Conservation (phyloP, 2,888 invertebrate species). For the Eurois occulta region DNA sequence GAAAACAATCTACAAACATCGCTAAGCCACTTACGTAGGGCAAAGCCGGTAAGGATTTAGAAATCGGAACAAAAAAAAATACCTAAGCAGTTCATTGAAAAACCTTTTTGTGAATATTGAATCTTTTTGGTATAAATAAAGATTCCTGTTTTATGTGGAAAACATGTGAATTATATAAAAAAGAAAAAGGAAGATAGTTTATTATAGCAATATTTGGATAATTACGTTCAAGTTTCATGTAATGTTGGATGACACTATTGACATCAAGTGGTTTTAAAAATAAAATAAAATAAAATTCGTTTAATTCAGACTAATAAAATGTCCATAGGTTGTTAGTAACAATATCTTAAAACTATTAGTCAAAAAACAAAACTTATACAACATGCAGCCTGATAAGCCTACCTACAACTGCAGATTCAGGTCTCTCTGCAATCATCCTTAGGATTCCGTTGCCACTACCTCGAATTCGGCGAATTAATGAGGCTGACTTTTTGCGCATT, state of each 20-base stretch:
- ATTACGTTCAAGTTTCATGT: background rate
- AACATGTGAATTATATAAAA: background rate
- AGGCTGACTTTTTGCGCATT: too few species aligned
- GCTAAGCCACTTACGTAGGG: constrained; percentile 46
- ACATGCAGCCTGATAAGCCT: too few species aligned
- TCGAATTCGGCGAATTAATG: too few species aligned
- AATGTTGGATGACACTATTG: background rate
- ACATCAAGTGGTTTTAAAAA: background rate
- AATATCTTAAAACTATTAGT: too few species aligned
- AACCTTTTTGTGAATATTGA: constrained; percentile 2
- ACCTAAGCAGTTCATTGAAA: constrained; percentile 21
- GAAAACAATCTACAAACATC: constrained; percentile 59
- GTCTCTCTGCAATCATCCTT: too few species aligned
- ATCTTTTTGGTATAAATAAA: constrained; percentile 3
- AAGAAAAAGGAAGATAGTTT: background rate
- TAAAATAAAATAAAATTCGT: too few species aligned
- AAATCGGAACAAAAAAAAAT: constrained; percentile 33
- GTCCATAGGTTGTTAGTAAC: too few species aligned
- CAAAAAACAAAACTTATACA: too few species aligned
- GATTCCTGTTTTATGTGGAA: background rate
- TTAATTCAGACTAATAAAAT: too few species aligned
- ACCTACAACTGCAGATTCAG: too few species aligned
- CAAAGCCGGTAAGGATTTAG: constrained; percentile 23
- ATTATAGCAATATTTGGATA: background rate
- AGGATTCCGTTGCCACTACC: too few species aligned